These are phyloP conservation scores for Zaprionus kolodkinae DNA, from an alignment of 1,140 invertebrate species.

Conservation along the genomic window DNA sequence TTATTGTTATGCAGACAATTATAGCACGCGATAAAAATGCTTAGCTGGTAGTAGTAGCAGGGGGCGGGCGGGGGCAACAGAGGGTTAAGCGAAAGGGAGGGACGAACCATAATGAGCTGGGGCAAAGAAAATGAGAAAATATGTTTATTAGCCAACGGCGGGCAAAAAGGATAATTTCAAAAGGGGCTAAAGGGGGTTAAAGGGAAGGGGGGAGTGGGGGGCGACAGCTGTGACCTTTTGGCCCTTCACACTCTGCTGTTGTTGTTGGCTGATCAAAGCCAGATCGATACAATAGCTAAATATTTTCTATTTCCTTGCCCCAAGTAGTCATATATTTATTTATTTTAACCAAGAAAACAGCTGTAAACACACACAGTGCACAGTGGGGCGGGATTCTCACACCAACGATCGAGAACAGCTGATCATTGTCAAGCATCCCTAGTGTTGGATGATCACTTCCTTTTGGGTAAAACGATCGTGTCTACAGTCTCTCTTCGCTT, in stretches of 20 bases:
- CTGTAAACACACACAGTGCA: slow-evolving; percentile 5
- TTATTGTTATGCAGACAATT: slow-evolving; percentile 82
- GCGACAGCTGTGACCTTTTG: slow-evolving; percentile 6
- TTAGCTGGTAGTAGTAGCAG: slow-evolving; percentile 48
- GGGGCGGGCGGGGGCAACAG: background rate
- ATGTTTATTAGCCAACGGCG: slow-evolving; percentile 68
- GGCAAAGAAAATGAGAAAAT: slow-evolving; percentile 66
- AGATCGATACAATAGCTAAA: background rate
- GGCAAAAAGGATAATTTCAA: slow-evolving; percentile 46
- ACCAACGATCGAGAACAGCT: background rate
- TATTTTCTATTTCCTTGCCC: background rate
- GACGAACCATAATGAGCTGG: slow-evolving; percentile 50
- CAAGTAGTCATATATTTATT: background rate
- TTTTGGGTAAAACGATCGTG: background rate
- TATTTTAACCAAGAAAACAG: slow-evolving; percentile 5
- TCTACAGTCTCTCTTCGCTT: too few relatives aligned
- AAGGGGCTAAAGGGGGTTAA: background rate
- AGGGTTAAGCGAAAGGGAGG: background rate
- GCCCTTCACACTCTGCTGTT: background rate
- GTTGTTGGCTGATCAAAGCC: slow-evolving; percentile 3
- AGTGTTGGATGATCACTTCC: too few relatives aligned
- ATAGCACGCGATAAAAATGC: slow-evolving; percentile 76
- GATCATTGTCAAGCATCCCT: background rate
- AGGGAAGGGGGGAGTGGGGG: background rate
- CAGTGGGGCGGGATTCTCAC: too few relatives aligned